Evolutionary conservation across 2,888 invertebrate genomes (phyloP).

Genomic region (Taphrorychus bicolor): DNA sequence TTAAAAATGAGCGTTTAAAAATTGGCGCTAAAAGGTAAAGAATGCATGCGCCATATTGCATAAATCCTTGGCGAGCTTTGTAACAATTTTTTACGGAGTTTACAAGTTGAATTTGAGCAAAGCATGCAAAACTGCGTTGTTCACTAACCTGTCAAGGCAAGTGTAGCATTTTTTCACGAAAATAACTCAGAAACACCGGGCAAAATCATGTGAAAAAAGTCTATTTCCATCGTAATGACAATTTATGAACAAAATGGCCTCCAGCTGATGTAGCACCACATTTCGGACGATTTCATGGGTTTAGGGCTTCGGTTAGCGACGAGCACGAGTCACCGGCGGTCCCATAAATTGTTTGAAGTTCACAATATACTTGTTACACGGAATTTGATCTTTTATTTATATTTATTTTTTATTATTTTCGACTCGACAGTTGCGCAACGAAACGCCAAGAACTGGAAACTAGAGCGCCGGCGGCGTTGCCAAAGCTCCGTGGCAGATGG

Average conservation of each 20-base stretch:
- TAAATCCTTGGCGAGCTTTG: background rate
- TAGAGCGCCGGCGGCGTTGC: conserved; percentile 14
- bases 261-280: conserved; percentile 48
- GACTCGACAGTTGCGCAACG: conserved; percentile 58
- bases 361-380: conserved; percentile 5
- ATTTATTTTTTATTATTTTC: conserved; percentile 39
- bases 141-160: conserved; percentile 45
- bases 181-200: conserved; percentile 42
- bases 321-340: conserved; percentile 23
- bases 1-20: conserved; percentile 36
- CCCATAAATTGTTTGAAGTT: background rate
- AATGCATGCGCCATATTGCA: conserved; percentile 47
- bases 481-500: background rate
- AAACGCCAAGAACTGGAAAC: conserved; percentile 41
- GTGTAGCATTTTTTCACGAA: conserved; percentile 42
- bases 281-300: conserved; percentile 25
- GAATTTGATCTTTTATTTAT: conserved; percentile 15
- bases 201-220: conserved; percentile 47
- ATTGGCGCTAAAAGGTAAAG: conserved; percentile 54
- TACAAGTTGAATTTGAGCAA: background rate
- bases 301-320: background rate
- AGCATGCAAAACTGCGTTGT: background rate
- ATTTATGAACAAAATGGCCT: conserved; percentile 58
- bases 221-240: conserved; percentile 58
- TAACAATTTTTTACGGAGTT: conserved; percentile 12